Evolutionary conservation across 2,113 vertebrate species (phyloP), one percentile per base, ranked within the genome.

Genomic region (Melanocharis versteri): DNA sequence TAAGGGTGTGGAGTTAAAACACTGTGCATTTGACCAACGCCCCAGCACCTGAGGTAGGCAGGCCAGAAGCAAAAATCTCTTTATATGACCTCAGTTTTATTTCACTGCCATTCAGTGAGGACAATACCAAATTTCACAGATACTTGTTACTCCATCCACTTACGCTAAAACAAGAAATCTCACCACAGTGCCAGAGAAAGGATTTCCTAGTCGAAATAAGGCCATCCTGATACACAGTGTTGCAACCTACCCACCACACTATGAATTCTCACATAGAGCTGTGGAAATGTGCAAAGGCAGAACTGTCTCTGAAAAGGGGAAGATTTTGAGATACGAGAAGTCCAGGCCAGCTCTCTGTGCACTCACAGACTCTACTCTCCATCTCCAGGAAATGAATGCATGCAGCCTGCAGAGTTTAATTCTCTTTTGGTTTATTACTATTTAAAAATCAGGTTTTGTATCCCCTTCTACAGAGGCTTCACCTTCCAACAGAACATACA

Each of bases 341-440:
- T 72, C 64, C 68, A 94, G 83, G 56, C 75, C 86, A 54, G 44
- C 13, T 79, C 73, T 90, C 73, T 68, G 77, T 71, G 45, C 54
- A 62, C 60, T 89, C 73, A 61, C 4, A 21, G 61, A 91, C 65
- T 92, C 92, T 94, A 21, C 31, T 86, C 60, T 95, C 72, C 8
- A 1, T 61, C 83, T 97, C 88, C 86, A 90, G 92, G 83, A 97
- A 97, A 97, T 96, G 94, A 97, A 96, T 81, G 96, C 94, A 95
- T 96, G 94, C 94, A 96, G 93, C 88, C 92, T 96, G 86, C 85
- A 79, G 76, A 83, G 94, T 96, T 97, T 96, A 89, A 95, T 96
- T 97, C 88, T 96, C 85, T 97, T 97, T 97, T 89, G 96, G 94
- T 97, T 96, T 97, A 97, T 96, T 96, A 95, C 96, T 95, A 96